phyloP scores from a whole-genome alignment of 2,797 vertebrate species.

The Echeneis naucrates region DNA sequence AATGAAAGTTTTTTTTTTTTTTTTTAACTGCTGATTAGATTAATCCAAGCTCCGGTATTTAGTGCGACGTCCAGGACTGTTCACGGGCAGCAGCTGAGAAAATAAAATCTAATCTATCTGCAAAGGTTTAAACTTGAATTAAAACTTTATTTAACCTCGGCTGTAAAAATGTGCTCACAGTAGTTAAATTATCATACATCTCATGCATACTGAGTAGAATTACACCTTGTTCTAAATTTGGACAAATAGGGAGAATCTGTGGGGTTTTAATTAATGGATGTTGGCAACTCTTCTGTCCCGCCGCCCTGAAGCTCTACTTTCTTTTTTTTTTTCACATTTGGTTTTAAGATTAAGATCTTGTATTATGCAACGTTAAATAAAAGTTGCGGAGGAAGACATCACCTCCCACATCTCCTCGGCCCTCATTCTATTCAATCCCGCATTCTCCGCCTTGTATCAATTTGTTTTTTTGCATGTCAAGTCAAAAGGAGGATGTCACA shows the following conservation, averaged over 20 bases:
- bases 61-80: background rate
- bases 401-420: conserved; percentile 53
- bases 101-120: background rate
- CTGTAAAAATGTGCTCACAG: conserved; percentile 13
- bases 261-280: conserved; percentile 38
- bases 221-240: conserved; percentile 28
- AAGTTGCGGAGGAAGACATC: conserved; percentile 52
- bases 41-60: background rate
- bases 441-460: conserved; percentile 53
- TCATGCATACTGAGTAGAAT: conserved; percentile 27
- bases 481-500: conserved; percentile 72
- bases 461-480: conserved; percentile 71
- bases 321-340: conserved; percentile 19
- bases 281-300: conserved; percentile 36
- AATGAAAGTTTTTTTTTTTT: background rate
- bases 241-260: conserved; percentile 36
- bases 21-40: background rate
- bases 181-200: conserved; percentile 22
- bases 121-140: conserved; percentile 9
- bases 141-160: conserved; percentile 18
- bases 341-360: conserved; percentile 25
- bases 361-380: conserved; percentile 42
- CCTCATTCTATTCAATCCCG: conserved; percentile 39
- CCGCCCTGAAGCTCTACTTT: conserved; percentile 8
- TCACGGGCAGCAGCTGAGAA: background rate